Percentiles rank a stretch among this genome's conserved stretches.
These are phyloP conservation scores for Nothoprocta perdicaria DNA, from an alignment of 2,113 vertebrate species.

Conservation along the genomic window DNA sequence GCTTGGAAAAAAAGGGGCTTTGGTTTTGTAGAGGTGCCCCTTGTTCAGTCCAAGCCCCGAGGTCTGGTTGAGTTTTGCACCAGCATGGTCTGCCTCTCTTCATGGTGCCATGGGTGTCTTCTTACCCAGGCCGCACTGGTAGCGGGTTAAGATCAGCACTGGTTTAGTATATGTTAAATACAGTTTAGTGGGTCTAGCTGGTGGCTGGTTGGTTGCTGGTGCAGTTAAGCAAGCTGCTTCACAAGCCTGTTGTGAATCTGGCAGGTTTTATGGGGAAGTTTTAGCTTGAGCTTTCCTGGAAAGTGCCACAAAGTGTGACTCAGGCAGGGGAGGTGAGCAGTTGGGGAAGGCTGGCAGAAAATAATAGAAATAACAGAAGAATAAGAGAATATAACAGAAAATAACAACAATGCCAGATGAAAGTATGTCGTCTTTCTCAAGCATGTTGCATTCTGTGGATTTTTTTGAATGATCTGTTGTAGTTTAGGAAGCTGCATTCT, in stretches of 20 bases:
- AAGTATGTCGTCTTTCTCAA: background rate
- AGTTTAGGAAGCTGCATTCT: background rate
- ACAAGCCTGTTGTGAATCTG: background rate
- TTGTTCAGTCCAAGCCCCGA: fast-evolving
- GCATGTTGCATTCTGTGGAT: background rate
- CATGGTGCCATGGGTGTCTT: background rate
- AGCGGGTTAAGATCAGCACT: conserved; percentile 38
- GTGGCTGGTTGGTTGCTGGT: background rate
- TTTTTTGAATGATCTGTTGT: background rate
- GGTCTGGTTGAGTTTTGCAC: background rate
- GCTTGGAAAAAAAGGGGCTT: background rate
- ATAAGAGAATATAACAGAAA: background rate
- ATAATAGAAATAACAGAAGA: background rate
- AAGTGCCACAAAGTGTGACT: background rate
- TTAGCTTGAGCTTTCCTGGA: background rate
- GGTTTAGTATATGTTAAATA: conserved; percentile 7
- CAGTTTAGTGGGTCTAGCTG: background rate
- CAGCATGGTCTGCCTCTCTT: background rate
- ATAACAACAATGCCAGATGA: background rate
- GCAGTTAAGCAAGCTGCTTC: background rate
- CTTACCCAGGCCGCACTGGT: background rate
- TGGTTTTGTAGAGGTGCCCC: background rate
- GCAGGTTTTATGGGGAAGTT: background rate
- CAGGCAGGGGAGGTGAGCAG: background rate
- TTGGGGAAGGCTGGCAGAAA: background rate